A percentile compares a stretch with the other conserved stretches of the same genome.
Evolutionary conservation across 2,888 invertebrate species (phyloP).

Genomic region (Drosophila infuscata): DNA sequence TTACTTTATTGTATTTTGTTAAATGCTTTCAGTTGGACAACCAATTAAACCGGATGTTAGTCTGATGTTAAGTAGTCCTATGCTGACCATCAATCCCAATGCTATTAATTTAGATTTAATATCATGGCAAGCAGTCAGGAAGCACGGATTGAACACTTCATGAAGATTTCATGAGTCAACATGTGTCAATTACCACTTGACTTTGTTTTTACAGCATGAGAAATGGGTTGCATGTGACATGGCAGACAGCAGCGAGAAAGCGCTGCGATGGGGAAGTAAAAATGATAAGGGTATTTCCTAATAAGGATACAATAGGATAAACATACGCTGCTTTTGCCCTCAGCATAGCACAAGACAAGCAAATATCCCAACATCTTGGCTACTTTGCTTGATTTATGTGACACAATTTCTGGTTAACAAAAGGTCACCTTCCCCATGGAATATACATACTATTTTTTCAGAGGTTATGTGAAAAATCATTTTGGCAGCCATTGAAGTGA

Average conservation of each 20-base stretch:
- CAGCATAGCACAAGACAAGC: not conserved
- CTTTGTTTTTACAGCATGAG: slow-evolving; percentile 70
- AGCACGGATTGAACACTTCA: slow-evolving; percentile 19
- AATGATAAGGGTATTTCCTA: slow-evolving; percentile 17
- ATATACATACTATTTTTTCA: not conserved
- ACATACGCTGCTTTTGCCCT: slow-evolving; percentile 13
- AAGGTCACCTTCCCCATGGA: not conserved
- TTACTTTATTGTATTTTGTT: not conserved
- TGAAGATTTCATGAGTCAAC: slow-evolving; percentile 53
- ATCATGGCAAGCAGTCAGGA: slow-evolving; percentile 5
- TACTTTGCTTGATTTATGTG: slow-evolving; percentile 36
- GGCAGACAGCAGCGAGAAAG: slow-evolving; percentile 2
- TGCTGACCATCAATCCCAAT: slow-evolving; percentile 10
- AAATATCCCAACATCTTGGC: slow-evolving; percentile 6
- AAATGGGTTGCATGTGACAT: slow-evolving; percentile 51
- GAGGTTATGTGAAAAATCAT: slow-evolving; percentile 43
- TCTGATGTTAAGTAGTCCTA: slow-evolving; percentile 8
- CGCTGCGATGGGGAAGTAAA: slow-evolving; percentile 7
- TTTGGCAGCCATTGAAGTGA: slow-evolving; percentile 52
- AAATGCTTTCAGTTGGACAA: not conserved
- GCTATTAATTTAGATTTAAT: slow-evolving; percentile 37
- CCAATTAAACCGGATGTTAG: slow-evolving; percentile 7
- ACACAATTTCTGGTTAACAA: not conserved
- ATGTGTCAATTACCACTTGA: slow-evolving; percentile 75
- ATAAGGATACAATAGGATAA: slow-evolving; percentile 5